Percentiles rank a stretch among this genome's conserved stretches.
Conservation (phyloP, 2,888 invertebrate genomes). For the Linnaemya tessellans region DNA sequence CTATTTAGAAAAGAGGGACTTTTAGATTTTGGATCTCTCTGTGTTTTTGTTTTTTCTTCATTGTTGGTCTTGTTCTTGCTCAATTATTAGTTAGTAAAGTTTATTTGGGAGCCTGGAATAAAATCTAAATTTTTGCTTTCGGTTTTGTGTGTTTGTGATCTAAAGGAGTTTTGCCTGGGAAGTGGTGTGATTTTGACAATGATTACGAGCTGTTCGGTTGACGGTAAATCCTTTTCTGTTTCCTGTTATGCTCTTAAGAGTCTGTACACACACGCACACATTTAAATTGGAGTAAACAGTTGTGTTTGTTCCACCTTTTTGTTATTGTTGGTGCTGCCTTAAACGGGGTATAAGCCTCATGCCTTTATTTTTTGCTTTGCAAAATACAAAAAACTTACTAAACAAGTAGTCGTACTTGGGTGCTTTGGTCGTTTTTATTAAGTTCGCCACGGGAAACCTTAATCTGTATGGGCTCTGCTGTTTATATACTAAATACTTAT, state of each 20-base stretch:
- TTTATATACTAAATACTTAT: slow-evolving; percentile 40
- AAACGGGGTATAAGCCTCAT: slow-evolving; percentile 19
- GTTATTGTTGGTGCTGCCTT: slow-evolving; percentile 4
- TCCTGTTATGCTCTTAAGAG: slow-evolving; percentile 62
- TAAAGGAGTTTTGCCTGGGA: neutral
- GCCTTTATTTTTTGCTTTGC: neutral
- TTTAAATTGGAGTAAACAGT: slow-evolving; percentile 26
- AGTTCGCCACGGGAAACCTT: slow-evolving; percentile 83
- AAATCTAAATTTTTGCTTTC: slow-evolving; percentile 10
- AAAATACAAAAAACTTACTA: neutral
- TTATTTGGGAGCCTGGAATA: slow-evolving; percentile 50
- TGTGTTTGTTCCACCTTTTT: slow-evolving; percentile 36
- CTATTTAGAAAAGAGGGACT: slow-evolving; percentile 16
- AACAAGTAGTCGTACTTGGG: slow-evolving; percentile 12
- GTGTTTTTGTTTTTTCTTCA: neutral
- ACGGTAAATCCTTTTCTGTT: slow-evolving; percentile 9
- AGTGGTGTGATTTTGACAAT: slow-evolving; percentile 33
- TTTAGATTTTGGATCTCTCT: slow-evolving; percentile 2
- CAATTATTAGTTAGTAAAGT: slow-evolving; percentile 38
- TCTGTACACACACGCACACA: slow-evolving; percentile 40
- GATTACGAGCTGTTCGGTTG: slow-evolving; percentile 27
- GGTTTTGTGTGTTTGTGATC: neutral
- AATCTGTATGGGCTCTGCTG: slow-evolving; percentile 76
- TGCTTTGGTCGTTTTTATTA: slow-evolving; percentile 79
- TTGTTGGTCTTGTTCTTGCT: neutral